Conservation (phyloP, 2,888 invertebrate species). For the Cheilosia vernalis region DNA sequence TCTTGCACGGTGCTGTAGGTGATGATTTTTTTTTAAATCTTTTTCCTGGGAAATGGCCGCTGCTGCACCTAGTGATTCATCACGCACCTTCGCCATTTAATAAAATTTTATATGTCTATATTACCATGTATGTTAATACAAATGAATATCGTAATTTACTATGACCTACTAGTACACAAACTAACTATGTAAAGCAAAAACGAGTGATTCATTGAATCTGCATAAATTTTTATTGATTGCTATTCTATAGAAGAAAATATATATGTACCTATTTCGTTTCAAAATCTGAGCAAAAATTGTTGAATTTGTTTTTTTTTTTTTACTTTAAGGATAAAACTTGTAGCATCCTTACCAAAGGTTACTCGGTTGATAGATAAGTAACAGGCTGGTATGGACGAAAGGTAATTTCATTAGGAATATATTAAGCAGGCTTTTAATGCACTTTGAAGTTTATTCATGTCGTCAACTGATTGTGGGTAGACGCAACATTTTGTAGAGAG, state of each 20-base stretch:
- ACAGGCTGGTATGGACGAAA: too few species aligned
- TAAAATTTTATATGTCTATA: conserved; percentile 32
- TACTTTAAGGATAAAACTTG: neutral
- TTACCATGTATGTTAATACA: conserved; percentile 33
- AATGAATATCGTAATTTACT: conserved; percentile 58
- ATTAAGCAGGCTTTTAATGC: too few species aligned
- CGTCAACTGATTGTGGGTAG: too few species aligned
- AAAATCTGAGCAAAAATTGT: conserved; percentile 30
- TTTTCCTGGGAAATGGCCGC: conserved; percentile 15
- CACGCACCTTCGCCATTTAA: conserved; percentile 47
- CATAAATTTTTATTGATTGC: conserved; percentile 59
- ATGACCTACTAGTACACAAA: conserved; percentile 43
- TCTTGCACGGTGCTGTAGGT: conserved; percentile 92
- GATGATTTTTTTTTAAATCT: neutral
- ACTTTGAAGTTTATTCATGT: too few species aligned
- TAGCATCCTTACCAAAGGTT: neutral
- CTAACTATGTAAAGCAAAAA: conserved; percentile 28
- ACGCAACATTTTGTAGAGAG: too few species aligned
- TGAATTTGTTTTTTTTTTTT: neutral
- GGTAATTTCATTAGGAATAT: too few species aligned
- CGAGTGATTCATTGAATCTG: conserved; percentile 51
- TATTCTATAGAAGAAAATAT: conserved; percentile 29
- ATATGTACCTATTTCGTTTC: conserved; percentile 36
- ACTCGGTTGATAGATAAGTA: too few species aligned
- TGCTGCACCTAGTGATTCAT: conserved; percentile 39